Evolutionary conservation across 2,113 vertebrate genomes (phyloP), one percentile per base, ranked within the genome.

Genomic region (Podarcis muralis): DNA sequence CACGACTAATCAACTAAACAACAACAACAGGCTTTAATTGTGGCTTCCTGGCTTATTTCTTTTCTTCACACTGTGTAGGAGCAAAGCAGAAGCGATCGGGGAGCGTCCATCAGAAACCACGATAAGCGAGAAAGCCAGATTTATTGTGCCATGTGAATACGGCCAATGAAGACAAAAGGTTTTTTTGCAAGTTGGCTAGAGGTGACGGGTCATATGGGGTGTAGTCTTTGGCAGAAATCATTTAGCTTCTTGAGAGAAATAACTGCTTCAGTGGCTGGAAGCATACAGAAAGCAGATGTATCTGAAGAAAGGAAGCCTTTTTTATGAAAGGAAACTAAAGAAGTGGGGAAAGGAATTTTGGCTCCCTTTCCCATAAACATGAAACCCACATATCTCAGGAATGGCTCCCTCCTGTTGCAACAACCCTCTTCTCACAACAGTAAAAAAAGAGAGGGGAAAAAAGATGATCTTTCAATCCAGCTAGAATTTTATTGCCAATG

Each of bases 251-350:
- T 83, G 81, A 83, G 65, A 77, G 15, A 86, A 66, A 66, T 77
- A 77, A 77, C 13, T 23, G 35, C 65, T 66, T 86, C 72, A 30
- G 71, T 77, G 84, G 57, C 84, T 77, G 25, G 72, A 40, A 20
- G 9, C 77, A 12, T 85, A 85, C 72, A 85, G 53, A 77, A 69
- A 69, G 53, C 76, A 80, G 85, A 23, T 79, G 0, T 25, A 72
- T 1, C 13, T 89, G 76, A 85, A 66, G 25, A 88, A 5, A 32
- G 37, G 30, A 89, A 85, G 32, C 53, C 85, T 3, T 62, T 53
- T 89, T 90, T 18, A 68, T 86, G 84, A 88, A 88, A 66, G 23
- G 23, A 6, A 79, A 32, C 76, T 66, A 57, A 66, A 92, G 37
- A 9, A 75, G 80, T 65, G 68, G 48, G 71, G 81, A 68, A 32